Percentiles rank a stretch among this genome's conserved stretches.
These are phyloP conservation scores for Ostrea denselamellosa DNA, from an alignment of 1,140 invertebrate species.

Conservation along the genomic window DNA sequence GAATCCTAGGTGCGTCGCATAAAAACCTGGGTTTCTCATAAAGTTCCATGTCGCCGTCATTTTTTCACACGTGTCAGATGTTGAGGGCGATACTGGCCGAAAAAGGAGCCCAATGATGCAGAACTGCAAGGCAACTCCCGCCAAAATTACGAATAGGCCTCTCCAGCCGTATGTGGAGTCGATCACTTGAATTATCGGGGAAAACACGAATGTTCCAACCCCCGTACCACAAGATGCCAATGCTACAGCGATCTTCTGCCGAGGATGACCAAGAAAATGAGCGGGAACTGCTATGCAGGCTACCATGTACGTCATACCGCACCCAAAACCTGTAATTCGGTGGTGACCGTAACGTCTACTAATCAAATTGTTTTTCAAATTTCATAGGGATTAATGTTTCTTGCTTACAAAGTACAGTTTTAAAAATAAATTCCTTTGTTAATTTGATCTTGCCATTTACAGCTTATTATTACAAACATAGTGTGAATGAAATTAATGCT, in stretches of 20 bases:
- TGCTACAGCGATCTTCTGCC: slow-evolving; percentile 90
- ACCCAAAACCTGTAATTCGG: slow-evolving; percentile 86
- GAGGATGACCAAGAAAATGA: slow-evolving; percentile 86
- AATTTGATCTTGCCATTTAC: too few relatives aligned
- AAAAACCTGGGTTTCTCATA: slow-evolving; percentile 19
- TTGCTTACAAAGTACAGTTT: too few relatives aligned
- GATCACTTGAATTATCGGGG: slow-evolving; percentile 31
- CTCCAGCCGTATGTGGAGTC: slow-evolving; percentile 20
- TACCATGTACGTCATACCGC: slow-evolving; percentile 93
- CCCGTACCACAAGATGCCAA: slow-evolving; percentile 93
- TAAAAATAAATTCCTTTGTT: too few relatives aligned
- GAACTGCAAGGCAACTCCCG: slow-evolving; percentile 30
- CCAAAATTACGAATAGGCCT: slow-evolving; percentile 35
- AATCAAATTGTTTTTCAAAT: too few relatives aligned
- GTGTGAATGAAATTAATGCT: too few relatives aligned
- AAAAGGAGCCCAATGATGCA: slow-evolving; percentile 12
- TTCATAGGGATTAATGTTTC: too few relatives aligned
- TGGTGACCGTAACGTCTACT: too few relatives aligned
- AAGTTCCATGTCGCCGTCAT: slow-evolving; percentile 16
- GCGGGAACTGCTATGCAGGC: slow-evolving; percentile 95
- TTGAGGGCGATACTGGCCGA: neutral
- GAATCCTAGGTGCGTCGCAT: slow-evolving; percentile 23
- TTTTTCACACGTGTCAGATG: slow-evolving; percentile 11
- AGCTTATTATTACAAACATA: too few relatives aligned
- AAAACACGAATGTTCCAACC: slow-evolving; percentile 79